Percentiles rank a stretch among this genome's conserved stretches.
Conservation (phyloP, 2,888 invertebrate species). For the Theodoxus fluviatilis region DNA sequence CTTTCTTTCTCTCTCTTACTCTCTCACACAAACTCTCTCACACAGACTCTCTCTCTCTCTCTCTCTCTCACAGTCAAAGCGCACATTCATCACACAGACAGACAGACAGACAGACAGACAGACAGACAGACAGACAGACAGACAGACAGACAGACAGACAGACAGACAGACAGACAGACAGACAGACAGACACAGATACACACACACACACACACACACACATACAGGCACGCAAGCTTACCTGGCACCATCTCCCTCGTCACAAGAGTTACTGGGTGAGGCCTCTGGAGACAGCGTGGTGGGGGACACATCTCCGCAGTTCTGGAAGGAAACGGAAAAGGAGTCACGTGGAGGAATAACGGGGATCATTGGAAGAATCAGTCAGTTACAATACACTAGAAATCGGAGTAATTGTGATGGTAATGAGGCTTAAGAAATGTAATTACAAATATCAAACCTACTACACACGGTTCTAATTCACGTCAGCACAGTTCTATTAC, state of each 20-base stretch:
- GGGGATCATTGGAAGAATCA: background rate
- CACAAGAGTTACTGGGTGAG: constrained; percentile 62
- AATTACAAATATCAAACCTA: too few species aligned
- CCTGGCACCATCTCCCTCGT: constrained; percentile 58
- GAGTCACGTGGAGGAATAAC: background rate
- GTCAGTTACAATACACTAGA: background rate
- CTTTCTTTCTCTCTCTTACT: background rate
- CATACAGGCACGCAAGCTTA: constrained; percentile 29
- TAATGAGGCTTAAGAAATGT: too few species aligned
- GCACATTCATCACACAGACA: background rate
- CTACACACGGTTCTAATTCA: too few species aligned
- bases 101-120: constrained; percentile 8
- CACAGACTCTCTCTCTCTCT: constrained; percentile 1
- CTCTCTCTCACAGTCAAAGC: background rate
- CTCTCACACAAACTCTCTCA: constrained; percentile 13
- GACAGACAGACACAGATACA: background rate
- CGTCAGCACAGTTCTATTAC: too few species aligned
- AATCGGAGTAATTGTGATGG: too few species aligned
- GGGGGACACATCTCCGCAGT: constrained; percentile 59
- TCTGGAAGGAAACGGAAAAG: constrained; percentile 39
- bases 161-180: background rate
- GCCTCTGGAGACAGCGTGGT: constrained; percentile 55
- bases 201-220: background rate
- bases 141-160: constrained; percentile 18
- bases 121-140: constrained; percentile 11